These are phyloP conservation scores for Oconnorella tubifera DNA, from an alignment of 2,888 invertebrate species.

Conservation along the genomic window DNA sequence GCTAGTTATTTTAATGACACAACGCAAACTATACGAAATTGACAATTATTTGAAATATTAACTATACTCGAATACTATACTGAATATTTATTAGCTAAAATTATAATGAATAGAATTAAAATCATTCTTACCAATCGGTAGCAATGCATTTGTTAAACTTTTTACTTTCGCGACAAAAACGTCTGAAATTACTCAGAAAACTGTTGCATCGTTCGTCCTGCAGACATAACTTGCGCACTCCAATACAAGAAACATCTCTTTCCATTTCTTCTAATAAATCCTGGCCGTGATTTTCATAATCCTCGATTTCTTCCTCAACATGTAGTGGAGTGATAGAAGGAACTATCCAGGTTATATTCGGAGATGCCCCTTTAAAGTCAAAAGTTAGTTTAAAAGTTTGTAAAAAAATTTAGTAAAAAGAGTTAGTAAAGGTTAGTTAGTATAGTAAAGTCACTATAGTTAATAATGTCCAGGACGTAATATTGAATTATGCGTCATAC, in stretches of 20 bases:
- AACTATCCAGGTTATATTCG: conserved; percentile 16
- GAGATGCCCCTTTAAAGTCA: conserved; percentile 10
- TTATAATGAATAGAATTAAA: too few relatives aligned
- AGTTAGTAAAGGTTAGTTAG: too few relatives aligned
- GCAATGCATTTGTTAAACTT: conserved; percentile 12
- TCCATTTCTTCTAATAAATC: conserved; percentile 10
- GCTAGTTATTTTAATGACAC: too few relatives aligned
- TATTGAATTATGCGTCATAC: too few relatives aligned
- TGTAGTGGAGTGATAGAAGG: conserved; percentile 1
- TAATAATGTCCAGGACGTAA: too few relatives aligned
- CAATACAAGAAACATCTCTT: conserved; percentile 11
- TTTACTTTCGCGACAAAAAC: conserved; percentile 9
- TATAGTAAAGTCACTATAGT: too few relatives aligned
- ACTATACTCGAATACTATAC: too few relatives aligned
- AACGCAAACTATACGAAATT: too few relatives aligned
- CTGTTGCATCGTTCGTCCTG: background rate
- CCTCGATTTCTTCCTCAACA: conserved; percentile 4
- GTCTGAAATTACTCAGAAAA: conserved; percentile 8
- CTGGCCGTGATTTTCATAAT: conserved; percentile 12
- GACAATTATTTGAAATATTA: too few relatives aligned
- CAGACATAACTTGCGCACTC: conserved; percentile 10
- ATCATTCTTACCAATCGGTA: conserved; percentile 8
- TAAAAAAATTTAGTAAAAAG: too few relatives aligned
- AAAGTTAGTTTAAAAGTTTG: background rate
- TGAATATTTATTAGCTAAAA: too few relatives aligned